phyloP scores from a whole-genome alignment of 2,113 vertebrate species.

The Chloropsis cyanopogon region DNA sequence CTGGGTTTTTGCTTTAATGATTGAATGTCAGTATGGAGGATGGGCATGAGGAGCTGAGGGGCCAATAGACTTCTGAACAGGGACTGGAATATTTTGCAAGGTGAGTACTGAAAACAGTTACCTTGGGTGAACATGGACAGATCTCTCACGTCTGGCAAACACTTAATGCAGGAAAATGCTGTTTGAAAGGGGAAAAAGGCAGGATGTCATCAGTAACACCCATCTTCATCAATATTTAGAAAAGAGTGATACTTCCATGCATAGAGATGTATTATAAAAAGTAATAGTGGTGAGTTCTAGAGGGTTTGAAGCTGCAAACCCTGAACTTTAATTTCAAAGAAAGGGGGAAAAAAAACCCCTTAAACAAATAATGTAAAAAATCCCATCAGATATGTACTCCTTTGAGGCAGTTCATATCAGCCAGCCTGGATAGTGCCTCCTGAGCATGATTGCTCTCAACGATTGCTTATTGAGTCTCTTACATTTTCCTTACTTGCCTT shows the following conservation, averaged over 20 bases:
- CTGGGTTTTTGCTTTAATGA: background rate
- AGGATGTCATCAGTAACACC: background rate
- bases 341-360: fast-evolving
- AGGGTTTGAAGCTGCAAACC: background rate
- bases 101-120: background rate
- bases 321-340: background rate
- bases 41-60: background rate
- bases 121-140: background rate
- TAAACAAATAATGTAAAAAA: background rate
- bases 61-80: background rate
- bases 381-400: background rate
- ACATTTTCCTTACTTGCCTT: background rate
- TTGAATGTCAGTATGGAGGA: background rate
- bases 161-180: background rate
- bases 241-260: background rate
- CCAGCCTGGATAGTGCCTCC: background rate
- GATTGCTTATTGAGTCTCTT: background rate
- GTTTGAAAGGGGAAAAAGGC: background rate
- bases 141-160: background rate
- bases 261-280: background rate
- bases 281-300: background rate
- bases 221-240: background rate
- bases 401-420: background rate
- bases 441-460: background rate
- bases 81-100: background rate